phyloP scores from a whole-genome alignment of 1,140 invertebrate species.

The Drosophila ohnishii region DNA sequence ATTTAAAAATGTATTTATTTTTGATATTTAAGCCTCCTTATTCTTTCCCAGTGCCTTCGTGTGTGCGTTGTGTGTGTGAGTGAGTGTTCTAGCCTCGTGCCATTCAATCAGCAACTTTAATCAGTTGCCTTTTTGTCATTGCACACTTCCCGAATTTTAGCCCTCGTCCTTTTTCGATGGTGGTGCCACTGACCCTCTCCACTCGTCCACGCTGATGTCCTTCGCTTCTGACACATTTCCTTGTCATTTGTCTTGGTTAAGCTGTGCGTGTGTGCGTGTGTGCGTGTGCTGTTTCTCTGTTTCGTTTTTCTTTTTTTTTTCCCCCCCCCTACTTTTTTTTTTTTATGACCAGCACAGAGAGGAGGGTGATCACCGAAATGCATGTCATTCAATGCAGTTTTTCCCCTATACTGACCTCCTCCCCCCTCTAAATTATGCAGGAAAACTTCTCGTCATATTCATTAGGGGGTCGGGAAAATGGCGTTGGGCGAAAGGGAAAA shows the following conservation, averaged over 20 bases:
- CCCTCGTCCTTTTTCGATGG: slow-evolving; percentile 24
- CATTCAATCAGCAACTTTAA: slow-evolving; percentile 63
- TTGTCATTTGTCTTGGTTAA: slow-evolving; percentile 71
- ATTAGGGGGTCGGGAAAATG: slow-evolving; percentile 54
- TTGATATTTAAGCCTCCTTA: neutral
- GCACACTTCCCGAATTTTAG: slow-evolving; percentile 31
- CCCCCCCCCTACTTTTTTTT: neutral
- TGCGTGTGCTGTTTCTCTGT: neutral
- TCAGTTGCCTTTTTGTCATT: slow-evolving; percentile 52
- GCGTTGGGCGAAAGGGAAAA: slow-evolving; percentile 9
- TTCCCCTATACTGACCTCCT: too few relatives aligned
- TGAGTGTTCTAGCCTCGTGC: slow-evolving; percentile 38
- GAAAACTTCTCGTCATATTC: slow-evolving; percentile 77
- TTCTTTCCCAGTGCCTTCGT: slow-evolving; percentile 17
- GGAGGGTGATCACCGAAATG: slow-evolving; percentile 44
- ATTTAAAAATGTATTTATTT: neutral
- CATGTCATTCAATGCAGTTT: slow-evolving; percentile 77
- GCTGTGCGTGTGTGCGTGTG: slow-evolving; percentile 21
- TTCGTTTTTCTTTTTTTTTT: neutral
- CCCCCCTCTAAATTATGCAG: slow-evolving; percentile 63
- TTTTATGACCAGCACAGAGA: slow-evolving; percentile 10
- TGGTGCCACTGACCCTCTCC: neutral
- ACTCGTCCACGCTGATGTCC: neutral
- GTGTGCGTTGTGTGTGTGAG: slow-evolving; percentile 11
- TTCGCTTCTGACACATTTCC: slow-evolving; percentile 63